phyloP scores from a whole-genome alignment of 2,888 invertebrate species.

The Stenoptilia bipunctidactyla region DNA sequence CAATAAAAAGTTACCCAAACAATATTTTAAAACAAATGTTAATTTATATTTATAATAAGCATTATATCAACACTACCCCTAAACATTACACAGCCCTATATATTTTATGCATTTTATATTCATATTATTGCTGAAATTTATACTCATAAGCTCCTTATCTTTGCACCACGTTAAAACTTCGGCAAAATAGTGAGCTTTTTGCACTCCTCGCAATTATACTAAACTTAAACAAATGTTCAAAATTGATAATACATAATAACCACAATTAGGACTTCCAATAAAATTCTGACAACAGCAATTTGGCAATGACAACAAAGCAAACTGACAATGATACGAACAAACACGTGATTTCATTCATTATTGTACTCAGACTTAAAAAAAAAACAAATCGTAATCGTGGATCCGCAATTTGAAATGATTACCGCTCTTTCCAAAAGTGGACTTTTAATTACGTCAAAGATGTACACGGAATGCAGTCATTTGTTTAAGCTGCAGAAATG shows the following conservation, averaged over 20 bases:
- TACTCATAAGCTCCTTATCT: too few relatives aligned
- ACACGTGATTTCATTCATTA: constrained; percentile 37
- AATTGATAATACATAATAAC: constrained; percentile 23
- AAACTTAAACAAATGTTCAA: constrained; percentile 12
- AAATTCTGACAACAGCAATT: constrained; percentile 33
- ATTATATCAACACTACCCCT: too few relatives aligned
- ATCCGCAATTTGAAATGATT: constrained; percentile 36
- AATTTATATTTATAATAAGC: too few relatives aligned
- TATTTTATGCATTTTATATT: too few relatives aligned
- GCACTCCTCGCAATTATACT: background rate
- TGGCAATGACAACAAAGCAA: constrained; percentile 30
- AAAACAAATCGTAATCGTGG: constrained; percentile 15
- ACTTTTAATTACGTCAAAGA: constrained; percentile 19
- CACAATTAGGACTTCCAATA: constrained; percentile 27
- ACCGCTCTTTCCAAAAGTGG: constrained; percentile 29
- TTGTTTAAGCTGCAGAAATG: background rate
- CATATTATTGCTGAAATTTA: too few relatives aligned
- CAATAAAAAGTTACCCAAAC: too few relatives aligned
- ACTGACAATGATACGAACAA: constrained; percentile 26
- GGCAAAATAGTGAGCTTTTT: background rate
- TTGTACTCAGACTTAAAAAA: constrained; percentile 10
- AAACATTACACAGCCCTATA: too few relatives aligned
- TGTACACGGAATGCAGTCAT: constrained; percentile 3
- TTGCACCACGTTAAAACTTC: too few relatives aligned
- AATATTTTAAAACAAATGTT: too few relatives aligned